A percentile compares a stretch with the other conserved stretches of the same genome.
Evolutionary conservation across 1,140 invertebrate genomes (phyloP).

Genomic region (Anastrepha obliqua): DNA sequence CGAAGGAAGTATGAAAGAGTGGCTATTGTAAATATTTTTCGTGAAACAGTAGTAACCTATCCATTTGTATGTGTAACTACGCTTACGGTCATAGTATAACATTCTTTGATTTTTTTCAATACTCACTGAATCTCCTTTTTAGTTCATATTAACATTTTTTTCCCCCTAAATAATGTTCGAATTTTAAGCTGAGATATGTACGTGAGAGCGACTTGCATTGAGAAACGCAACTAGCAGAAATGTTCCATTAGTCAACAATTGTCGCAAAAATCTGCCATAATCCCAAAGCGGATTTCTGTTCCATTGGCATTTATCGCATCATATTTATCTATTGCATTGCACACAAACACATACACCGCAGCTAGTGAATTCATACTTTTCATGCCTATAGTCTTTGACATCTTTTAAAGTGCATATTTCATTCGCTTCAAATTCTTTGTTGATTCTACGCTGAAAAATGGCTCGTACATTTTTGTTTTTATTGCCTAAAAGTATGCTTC

Average conservation of each 20-base stretch:
- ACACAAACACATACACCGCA: background rate
- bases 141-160: too few relatives aligned
- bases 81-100: too few relatives aligned
- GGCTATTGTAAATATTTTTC: too few relatives aligned
- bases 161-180: too few relatives aligned
- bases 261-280: background rate
- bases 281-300: constrained; percentile 33
- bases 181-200: too few relatives aligned
- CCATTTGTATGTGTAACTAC: too few relatives aligned
- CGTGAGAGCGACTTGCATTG: background rate
- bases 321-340: background rate
- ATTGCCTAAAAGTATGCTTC: constrained; percentile 36
- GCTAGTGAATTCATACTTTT: background rate
- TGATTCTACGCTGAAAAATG: background rate
- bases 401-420: constrained; percentile 39
- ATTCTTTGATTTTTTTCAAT: too few relatives aligned
- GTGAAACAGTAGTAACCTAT: too few relatives aligned
- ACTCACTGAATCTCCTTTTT: too few relatives aligned
- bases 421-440: background rate
- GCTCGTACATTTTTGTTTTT: background rate
- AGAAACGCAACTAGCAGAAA: background rate
- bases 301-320: constrained; percentile 19
- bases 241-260: constrained; percentile 36
- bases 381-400: background rate
- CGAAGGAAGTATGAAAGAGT: too few relatives aligned